These are phyloP conservation scores for Spheniscus mendiculus DNA, from an alignment of 2,113 vertebrate species.

Conservation along the genomic window DNA sequence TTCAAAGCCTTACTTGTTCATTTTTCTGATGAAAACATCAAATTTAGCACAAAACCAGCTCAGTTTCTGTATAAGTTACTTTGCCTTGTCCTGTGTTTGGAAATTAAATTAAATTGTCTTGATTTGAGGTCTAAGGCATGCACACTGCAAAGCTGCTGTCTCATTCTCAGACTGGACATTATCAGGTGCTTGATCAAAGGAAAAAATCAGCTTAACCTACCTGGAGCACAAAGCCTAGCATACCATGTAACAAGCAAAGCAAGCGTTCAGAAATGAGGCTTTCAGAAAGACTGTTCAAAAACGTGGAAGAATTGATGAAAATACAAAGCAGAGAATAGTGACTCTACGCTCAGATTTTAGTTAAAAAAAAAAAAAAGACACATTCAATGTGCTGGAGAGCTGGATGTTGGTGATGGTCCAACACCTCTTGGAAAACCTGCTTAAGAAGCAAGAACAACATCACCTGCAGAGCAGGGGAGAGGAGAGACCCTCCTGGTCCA, in stretches of 20 bases:
- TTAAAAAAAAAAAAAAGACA: background rate
- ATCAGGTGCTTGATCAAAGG: background rate
- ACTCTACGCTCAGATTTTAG: background rate
- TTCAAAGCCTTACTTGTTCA: background rate
- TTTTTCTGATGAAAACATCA: background rate
- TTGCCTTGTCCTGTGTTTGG: background rate
- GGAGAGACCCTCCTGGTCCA: background rate
- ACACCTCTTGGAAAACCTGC: background rate
- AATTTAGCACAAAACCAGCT: background rate
- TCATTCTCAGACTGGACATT: background rate
- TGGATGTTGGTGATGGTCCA: background rate
- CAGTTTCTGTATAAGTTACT: background rate
- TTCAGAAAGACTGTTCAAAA: background rate
- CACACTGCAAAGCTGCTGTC: background rate
- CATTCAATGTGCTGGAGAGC: background rate
- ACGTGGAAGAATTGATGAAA: background rate
- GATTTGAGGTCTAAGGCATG: background rate
- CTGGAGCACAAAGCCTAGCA: background rate
- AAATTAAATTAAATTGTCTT: background rate
- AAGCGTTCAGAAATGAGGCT: background rate
- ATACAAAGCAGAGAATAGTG: background rate
- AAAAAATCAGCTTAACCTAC: background rate
- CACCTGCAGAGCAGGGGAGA: background rate
- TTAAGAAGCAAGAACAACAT: background rate
- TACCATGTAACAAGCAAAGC: background rate